Conservation (phyloP, 1,140 invertebrate genomes). For the Drosophila sproati region DNA sequence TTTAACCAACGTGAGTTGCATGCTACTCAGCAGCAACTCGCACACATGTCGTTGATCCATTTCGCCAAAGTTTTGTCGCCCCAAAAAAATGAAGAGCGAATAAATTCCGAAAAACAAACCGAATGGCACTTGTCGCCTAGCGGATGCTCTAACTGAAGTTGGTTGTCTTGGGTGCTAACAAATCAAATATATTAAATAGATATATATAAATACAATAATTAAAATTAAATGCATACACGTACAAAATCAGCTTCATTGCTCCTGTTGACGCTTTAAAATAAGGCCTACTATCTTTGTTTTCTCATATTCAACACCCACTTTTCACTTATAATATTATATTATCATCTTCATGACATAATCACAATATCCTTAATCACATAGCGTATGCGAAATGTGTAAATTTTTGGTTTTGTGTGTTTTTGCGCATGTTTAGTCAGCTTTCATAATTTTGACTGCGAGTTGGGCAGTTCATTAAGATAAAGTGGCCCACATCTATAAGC, state of each 20-base stretch:
- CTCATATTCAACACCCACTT: too few relatives aligned
- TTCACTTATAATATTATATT: neutral
- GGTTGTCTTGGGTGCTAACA: neutral
- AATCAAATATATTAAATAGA: too few relatives aligned
- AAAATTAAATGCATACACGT: too few relatives aligned
- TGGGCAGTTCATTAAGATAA: constrained; percentile 64
- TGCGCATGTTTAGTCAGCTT: constrained; percentile 28
- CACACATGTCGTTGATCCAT: constrained; percentile 49
- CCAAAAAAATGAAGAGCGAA: constrained; percentile 43
- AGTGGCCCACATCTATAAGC: constrained; percentile 74
- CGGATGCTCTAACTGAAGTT: constrained; percentile 22
- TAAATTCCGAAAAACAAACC: constrained; percentile 28
- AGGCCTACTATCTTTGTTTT: too few relatives aligned
- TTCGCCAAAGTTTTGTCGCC: constrained; percentile 46
- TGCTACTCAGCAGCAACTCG: constrained; percentile 42
- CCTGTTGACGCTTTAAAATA: too few relatives aligned
- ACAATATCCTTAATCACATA: neutral
- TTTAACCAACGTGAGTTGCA: constrained; percentile 68
- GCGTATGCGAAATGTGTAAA: constrained; percentile 9
- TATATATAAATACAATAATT: neutral
- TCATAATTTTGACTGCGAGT: constrained; percentile 36
- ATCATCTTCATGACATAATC: neutral
- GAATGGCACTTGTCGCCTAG: constrained; percentile 7
- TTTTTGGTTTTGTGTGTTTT: constrained; percentile 22
- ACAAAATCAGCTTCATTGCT: neutral